Evolutionary conservation across 2,888 invertebrate species (phyloP).

Genomic region (Girardia tigrina): DNA sequence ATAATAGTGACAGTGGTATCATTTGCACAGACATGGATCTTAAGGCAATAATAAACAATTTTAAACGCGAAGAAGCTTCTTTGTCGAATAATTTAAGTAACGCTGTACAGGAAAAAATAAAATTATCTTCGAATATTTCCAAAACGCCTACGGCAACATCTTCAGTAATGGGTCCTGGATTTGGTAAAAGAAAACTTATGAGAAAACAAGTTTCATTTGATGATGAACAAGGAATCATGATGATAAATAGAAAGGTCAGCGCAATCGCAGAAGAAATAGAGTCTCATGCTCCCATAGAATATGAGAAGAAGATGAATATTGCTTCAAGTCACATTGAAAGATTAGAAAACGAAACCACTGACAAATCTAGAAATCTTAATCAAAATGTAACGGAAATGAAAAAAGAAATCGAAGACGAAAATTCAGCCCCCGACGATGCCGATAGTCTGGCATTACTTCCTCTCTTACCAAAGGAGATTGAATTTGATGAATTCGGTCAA

Average conservation of each 20-base stretch:
- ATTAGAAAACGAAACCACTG: neutral
- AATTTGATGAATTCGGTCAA: slow-evolving; percentile 34
- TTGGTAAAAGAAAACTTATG: neutral
- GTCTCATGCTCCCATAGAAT: neutral
- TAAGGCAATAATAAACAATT: neutral
- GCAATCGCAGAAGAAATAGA: slow-evolving; percentile 31
- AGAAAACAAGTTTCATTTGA: slow-evolving; percentile 32
- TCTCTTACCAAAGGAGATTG: slow-evolving; percentile 32
- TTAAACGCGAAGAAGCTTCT: neutral
- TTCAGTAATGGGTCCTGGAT: neutral
- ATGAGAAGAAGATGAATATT: neutral
- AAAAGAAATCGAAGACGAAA: neutral
- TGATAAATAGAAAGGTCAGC: slow-evolving; percentile 24
- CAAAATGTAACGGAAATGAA: slow-evolving; percentile 21
- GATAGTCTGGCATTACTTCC: neutral
- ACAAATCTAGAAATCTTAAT: no score
- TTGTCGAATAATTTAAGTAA: neutral
- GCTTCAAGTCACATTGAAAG: neutral
- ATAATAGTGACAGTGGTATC: neutral
- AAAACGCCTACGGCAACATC: neutral
- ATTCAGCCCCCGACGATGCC: neutral
- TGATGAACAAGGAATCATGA: neutral
- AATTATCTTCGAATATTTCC: neutral
- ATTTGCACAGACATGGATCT: slow-evolving; percentile 26
- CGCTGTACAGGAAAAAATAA: neutral